Percentiles rank a stretch among this genome's conserved stretches.
Evolutionary conservation across 1,140 invertebrate genomes (phyloP).

Genomic region (Drosophila ercepeae): DNA sequence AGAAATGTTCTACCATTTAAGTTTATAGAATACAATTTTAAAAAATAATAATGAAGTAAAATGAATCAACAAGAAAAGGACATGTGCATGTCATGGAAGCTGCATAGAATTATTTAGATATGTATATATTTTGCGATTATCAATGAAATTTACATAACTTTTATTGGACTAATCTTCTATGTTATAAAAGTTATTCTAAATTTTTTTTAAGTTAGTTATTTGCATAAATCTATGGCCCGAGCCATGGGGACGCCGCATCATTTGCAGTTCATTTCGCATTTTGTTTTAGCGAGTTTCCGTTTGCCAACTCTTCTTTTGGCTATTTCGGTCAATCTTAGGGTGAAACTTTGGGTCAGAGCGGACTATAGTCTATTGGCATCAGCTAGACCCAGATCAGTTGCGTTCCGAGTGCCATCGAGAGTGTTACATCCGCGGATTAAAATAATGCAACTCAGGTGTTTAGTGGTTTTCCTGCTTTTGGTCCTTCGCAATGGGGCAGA

Average conservation of each 20-base stretch:
- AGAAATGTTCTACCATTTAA: neutral
- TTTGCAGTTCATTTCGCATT: conserved; percentile 29
- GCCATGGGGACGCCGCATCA: conserved; percentile 23
- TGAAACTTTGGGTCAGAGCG: conserved; percentile 61
- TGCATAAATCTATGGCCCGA: conserved; percentile 39
- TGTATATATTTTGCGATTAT: neutral
- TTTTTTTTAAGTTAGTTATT: conserved; percentile 37
- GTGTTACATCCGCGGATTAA: conserved; percentile 14
- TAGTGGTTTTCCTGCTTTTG: neutral
- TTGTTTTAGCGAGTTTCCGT: conserved; percentile 49
- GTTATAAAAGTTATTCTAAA: neutral
- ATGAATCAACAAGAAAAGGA: no score
- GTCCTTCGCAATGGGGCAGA: conserved; percentile 8
- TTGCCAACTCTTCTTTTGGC: conserved; percentile 53
- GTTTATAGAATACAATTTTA: neutral
- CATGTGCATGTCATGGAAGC: neutral
- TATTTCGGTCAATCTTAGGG: conserved; percentile 51
- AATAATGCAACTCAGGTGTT: conserved; percentile 34
- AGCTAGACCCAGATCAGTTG: conserved; percentile 48
- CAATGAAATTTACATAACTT: no score
- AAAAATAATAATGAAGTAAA: no score
- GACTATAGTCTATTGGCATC: conserved; percentile 48
- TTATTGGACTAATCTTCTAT: neutral
- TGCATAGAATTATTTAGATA: neutral
- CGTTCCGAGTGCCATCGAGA: conserved; percentile 51